Percentiles rank a stretch among this genome's conserved stretches.
Conservation (phyloP, 2,888 invertebrate genomes). For the Drosophila fulvimacula region DNA sequence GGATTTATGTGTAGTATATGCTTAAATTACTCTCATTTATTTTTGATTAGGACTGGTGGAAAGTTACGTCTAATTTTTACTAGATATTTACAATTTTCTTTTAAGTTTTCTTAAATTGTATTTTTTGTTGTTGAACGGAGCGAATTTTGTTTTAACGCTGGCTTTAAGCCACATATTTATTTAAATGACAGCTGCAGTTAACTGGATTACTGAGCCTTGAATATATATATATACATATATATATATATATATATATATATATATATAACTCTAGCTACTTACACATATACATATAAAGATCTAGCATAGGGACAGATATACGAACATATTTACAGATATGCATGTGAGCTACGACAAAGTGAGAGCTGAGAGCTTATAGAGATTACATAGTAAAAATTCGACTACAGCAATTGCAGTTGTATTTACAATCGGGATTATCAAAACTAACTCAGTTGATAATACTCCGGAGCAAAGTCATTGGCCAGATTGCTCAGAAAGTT, state of each 20-base stretch:
- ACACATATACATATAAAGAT: conserved; percentile 22
- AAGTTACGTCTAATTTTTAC: conserved; percentile 58
- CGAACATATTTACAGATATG: conserved; percentile 61
- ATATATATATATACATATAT: conserved; percentile 22
- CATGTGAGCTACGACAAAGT: conserved; percentile 36
- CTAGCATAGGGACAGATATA: conserved; percentile 27
- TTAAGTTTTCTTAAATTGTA: not conserved
- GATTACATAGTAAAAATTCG: conserved; percentile 29
- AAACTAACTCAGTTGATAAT: conserved; percentile 88
- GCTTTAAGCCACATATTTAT: conserved; percentile 64
- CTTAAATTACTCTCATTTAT: conserved; percentile 27
- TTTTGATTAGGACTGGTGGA: conserved; percentile 56
- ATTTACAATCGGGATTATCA: conserved; percentile 67
- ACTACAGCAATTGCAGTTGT: conserved; percentile 44
- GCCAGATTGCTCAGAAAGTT: conserved; percentile 96
- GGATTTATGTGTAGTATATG: conserved; percentile 21
- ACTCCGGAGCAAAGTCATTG: conserved; percentile 96
- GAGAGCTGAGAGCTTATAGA: conserved; percentile 16
- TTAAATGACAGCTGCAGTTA: conserved; percentile 14
- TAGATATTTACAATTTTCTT: conserved; percentile 65
- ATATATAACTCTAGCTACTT: conserved; percentile 37
- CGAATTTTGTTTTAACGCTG: conserved; percentile 32
- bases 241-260: conserved; percentile 16
- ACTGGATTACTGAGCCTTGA: conserved; percentile 26
- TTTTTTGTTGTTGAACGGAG: conserved; percentile 30